These are phyloP conservation scores for Elegia similella DNA, from an alignment of 2,888 invertebrate genomes.

Conservation along the genomic window DNA sequence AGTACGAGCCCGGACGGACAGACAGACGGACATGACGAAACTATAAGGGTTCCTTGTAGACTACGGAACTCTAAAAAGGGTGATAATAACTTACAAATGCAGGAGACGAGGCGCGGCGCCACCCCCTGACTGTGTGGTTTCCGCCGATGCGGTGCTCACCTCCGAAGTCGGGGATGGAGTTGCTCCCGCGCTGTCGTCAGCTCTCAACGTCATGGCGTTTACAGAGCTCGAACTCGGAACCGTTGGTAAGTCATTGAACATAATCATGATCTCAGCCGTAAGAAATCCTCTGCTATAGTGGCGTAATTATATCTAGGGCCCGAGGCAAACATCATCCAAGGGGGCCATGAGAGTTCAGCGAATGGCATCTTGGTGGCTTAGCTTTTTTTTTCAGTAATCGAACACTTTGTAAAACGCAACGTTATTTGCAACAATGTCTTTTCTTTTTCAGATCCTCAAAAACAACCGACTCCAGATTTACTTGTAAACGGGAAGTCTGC, in stretches of 20 bases:
- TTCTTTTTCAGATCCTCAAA: slow-evolving; percentile 39
- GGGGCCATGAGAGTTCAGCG: no score
- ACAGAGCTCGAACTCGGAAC: slow-evolving; percentile 85
- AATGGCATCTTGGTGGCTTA: no score
- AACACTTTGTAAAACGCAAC: no score
- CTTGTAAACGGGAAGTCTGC: slow-evolving; percentile 55
- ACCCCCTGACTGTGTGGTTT: slow-evolving; percentile 63
- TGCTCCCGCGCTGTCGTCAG: slow-evolving; percentile 85
- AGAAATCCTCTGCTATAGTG: no score
- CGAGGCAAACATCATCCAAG: no score
- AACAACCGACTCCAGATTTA: slow-evolving; percentile 64
- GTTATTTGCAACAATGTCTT: not conserved
- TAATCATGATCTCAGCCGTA: not conserved
- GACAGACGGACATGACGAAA: no score
- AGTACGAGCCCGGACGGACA: no score
- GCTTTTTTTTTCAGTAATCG: no score
- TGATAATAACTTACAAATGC: no score
- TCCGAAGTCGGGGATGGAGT: slow-evolving; percentile 70
- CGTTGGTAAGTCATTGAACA: slow-evolving; percentile 33
- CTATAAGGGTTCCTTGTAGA: no score
- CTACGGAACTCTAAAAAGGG: no score
- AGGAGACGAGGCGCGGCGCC: slow-evolving; percentile 51
- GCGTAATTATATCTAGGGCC: no score
- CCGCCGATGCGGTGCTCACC: slow-evolving; percentile 47
- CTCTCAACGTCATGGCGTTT: slow-evolving; percentile 92